Evolutionary conservation across 2,888 invertebrate species (phyloP).

Genomic region (Melanotus villosus): DNA sequence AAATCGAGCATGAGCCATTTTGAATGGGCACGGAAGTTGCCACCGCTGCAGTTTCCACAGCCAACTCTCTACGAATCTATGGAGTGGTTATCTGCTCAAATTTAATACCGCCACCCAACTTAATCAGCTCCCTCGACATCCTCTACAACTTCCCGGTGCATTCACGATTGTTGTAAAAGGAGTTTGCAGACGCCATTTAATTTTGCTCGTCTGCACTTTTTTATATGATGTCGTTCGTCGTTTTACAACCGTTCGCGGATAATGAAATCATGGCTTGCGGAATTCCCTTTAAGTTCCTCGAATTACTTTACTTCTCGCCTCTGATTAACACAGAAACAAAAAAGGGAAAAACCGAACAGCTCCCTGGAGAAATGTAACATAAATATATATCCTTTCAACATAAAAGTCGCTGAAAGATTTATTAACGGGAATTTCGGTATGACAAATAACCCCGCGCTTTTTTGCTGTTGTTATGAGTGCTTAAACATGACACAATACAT

Average conservation of each 20-base stretch:
- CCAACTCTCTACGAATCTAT: background rate
- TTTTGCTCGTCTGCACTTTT: conserved; percentile 13
- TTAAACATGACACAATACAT: no score
- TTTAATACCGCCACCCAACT: background rate
- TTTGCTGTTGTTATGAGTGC: no score
- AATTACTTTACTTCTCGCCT: no score
- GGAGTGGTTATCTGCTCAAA: background rate
- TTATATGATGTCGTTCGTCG: conserved; percentile 1
- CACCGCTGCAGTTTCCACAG: conserved; percentile 1
- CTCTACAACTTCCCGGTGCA: background rate
- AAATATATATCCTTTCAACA: no score
- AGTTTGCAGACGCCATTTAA: background rate
- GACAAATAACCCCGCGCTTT: no score
- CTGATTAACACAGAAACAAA: no score
- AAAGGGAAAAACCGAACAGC: no score
- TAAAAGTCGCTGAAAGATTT: no score
- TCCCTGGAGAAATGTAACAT: no score
- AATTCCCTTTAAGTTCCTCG: background rate
- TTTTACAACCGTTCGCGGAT: conserved; percentile 4
- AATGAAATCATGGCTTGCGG: conserved; percentile 12
- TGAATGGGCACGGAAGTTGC: conserved; percentile 7
- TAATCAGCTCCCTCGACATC: conserved; percentile 5
- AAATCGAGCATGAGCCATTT: background rate
- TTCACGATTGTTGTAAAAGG: background rate
- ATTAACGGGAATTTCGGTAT: no score